Percentiles rank a stretch among this genome's conserved stretches.
Conservation (phyloP, 2,797 vertebrate species). For the Xenops minutus region DNA sequence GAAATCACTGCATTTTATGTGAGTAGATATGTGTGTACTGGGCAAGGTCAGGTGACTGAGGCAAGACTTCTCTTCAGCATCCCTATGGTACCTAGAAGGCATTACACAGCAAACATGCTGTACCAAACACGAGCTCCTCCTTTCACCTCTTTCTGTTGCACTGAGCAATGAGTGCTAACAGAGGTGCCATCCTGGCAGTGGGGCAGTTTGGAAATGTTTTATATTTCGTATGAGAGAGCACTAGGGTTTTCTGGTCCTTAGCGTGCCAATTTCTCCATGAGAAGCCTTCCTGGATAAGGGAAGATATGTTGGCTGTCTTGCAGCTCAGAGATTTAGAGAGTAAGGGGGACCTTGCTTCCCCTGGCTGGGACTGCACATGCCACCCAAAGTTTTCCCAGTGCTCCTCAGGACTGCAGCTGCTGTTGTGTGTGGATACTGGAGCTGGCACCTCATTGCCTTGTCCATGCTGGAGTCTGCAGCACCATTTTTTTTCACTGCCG, state of each 20-base stretch:
- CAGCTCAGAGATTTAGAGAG: background rate
- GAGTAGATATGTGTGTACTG: background rate
- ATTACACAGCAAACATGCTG: background rate
- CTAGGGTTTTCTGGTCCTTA: background rate
- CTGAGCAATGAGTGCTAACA: background rate
- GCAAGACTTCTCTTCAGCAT: background rate
- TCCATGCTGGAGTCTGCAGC: background rate
- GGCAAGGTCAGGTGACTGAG: background rate
- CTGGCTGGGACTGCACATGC: fast-evolving
- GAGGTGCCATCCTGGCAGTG: background rate
- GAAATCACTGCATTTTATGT: background rate
- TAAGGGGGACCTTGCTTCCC: fast-evolving
- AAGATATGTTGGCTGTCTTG: background rate
- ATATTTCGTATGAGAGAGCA: background rate
- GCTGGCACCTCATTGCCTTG: fast-evolving
- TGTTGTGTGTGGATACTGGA: fast-evolving
- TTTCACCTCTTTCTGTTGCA: background rate
- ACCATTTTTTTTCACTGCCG: background rate
- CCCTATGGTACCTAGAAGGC: fast-evolving
- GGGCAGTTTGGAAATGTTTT: background rate
- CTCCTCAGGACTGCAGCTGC: fast-evolving
- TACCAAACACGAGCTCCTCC: background rate
- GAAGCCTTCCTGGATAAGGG: background rate
- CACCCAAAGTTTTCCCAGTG: background rate
- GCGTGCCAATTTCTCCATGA: background rate